Evolutionary conservation across 2,888 invertebrate species (phyloP).

Genomic region (Tetranychus piercei): DNA sequence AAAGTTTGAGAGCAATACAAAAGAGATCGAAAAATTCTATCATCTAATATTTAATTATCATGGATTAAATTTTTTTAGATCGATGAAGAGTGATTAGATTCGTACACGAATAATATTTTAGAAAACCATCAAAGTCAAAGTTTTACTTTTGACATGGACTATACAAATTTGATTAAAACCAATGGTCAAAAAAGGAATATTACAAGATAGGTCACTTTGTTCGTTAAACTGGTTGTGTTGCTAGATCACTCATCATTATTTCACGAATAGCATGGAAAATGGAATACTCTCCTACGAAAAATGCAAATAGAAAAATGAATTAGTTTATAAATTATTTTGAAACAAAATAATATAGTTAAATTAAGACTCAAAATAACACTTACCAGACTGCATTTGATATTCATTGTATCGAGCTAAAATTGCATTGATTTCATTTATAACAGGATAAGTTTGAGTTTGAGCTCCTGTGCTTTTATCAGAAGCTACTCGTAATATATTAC

Average conservation of each 20-base stretch:
- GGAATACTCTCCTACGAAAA: slow-evolving; percentile 51
- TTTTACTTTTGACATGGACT: no score
- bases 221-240: background rate
- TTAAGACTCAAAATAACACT: background rate
- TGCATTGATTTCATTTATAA: slow-evolving; percentile 28
- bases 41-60: no score
- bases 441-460: slow-evolving; percentile 25
- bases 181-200: no score
- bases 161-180: no score
- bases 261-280: slow-evolving; percentile 78
- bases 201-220: background rate
- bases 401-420: slow-evolving; percentile 33
- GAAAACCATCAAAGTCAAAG: no score
- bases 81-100: background rate
- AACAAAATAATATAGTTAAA: background rate
- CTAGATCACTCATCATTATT: slow-evolving; percentile 14
- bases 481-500: slow-evolving; percentile 63
- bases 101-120: background rate
- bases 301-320: slow-evolving; percentile 13
- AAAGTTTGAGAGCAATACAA: no score
- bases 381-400: slow-evolving; percentile 23
- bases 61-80: background rate
- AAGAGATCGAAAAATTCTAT: no score
- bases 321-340: background rate
- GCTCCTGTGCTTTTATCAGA: slow-evolving; percentile 46